Conservation (phyloP, 2,888 invertebrate genomes). For the Synanthedon andrenaeformis region DNA sequence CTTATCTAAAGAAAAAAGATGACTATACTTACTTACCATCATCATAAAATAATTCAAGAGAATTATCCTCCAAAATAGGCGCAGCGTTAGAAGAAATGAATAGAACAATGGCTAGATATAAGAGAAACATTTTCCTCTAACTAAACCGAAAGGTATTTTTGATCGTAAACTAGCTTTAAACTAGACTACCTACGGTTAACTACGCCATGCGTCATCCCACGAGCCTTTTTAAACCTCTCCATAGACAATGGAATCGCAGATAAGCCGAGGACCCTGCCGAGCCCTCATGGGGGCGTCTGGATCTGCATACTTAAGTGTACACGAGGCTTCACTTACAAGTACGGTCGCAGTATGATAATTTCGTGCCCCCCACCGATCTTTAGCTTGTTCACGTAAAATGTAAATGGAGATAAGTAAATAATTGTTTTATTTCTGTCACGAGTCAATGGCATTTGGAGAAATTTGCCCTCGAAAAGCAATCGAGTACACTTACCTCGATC, state of each 20-base stretch:
- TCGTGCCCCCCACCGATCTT: neutral
- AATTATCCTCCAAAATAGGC: constrained; percentile 18
- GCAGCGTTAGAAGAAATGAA: constrained; percentile 15
- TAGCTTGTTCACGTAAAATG: neutral
- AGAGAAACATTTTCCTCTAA: neutral
- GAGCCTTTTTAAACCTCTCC: constrained; percentile 13
- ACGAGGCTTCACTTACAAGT: neutral
- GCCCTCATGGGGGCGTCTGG: neutral
- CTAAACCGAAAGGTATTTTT: too few species aligned
- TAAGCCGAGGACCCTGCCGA: neutral
- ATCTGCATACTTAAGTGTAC: neutral
- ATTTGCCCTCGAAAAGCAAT: constrained; percentile 4
- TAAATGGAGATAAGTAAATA: neutral
- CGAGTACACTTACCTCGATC: neutral
- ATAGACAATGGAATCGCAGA: neutral
- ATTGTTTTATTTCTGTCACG: neutral
- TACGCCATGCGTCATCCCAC: constrained; percentile 5
- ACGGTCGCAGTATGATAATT: neutral
- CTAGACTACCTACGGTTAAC: constrained; percentile 4
- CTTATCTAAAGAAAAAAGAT: too few species aligned
- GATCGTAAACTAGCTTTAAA: too few species aligned
- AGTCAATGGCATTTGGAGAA: constrained; percentile 5
- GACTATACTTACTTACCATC: constrained; percentile 3
- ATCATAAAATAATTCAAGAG: constrained; percentile 5
- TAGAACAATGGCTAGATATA: constrained; percentile 3